Evolutionary conservation across 2,113 vertebrate species (phyloP), one percentile per base, ranked within the genome.

Genomic region (Neolamprologus longior): DNA sequence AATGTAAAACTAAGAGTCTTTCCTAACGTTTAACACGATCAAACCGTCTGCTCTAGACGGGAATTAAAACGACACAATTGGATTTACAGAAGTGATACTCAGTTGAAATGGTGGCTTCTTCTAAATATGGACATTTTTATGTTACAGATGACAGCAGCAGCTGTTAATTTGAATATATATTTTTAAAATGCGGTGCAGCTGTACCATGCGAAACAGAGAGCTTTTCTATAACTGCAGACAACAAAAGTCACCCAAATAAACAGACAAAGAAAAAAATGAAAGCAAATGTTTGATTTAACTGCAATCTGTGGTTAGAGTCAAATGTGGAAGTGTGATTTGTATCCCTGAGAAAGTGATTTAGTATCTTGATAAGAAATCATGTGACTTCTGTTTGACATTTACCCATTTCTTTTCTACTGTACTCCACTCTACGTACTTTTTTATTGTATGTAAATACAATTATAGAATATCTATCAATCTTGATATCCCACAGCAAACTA

Each of bases 151-250:
- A 37, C 35, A 83, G 63, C 91, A 89, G 9, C 40, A 80, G 45
- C 61, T 80, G 80, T 58, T 86, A 0, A 85, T 92, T 92, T 89
- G 47, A 90, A 92, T 92, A 81, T 2, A 68, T 90, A 90, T 89
- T 90, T 90, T 90, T 88, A 86, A 86, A 86, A 80, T 52, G 10
- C 1, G 2, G 47, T 40, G 73, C 82, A 84, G 89, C 90, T 91
- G 86, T 24, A 81, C 35, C 26, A 24, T 45, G 14, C n/a, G 26
- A 50, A 26, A 82, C 7, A 57, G 33, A 82, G 17, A 86, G 17
- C 21, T 4, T 26, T 54, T 61, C 17, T 0, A 9, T 13, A 26
- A 73, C 14, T 24, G 5, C 9, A 45, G 9, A 28, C 7, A 1
- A 45, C 7, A 58, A 7, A 9, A 13, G 7, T 1, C 24, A 47